A percentile compares a stretch with the other conserved stretches of the same genome.
Conservation (phyloP, 2,797 vertebrate species). For the Chaunax sp. region DNA sequence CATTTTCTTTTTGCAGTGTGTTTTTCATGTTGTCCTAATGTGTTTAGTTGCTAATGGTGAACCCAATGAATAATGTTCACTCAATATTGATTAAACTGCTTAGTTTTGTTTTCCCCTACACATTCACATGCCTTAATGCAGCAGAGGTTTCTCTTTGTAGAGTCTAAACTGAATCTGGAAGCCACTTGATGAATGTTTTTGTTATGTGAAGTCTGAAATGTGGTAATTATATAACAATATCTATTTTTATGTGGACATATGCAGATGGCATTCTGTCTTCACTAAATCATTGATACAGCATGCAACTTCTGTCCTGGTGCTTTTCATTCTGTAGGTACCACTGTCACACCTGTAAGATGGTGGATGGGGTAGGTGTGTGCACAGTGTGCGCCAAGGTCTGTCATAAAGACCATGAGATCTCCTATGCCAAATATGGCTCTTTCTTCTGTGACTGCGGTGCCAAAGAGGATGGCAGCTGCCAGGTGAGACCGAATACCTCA, state of each 20-base stretch:
- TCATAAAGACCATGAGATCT: slow-evolving; percentile 99
- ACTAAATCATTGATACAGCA: slow-evolving; percentile 7
- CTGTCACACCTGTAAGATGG: slow-evolving; percentile 99
- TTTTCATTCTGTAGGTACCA: slow-evolving; percentile 90
- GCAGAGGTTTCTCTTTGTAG: not conserved
- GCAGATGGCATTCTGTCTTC: not conserved
- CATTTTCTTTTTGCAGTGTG: too few relatives aligned
- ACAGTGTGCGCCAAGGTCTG: slow-evolving; percentile 99
- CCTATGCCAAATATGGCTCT: slow-evolving; percentile 98
- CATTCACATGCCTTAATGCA: not conserved
- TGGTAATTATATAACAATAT: not conserved
- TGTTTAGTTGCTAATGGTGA: not conserved
- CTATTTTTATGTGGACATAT: not conserved
- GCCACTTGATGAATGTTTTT: not conserved
- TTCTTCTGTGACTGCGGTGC: slow-evolving; percentile 99
- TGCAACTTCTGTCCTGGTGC: slow-evolving; percentile 46
- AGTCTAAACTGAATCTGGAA: slow-evolving; percentile 1
- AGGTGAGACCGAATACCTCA: slow-evolving; percentile 93
- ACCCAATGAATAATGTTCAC: not conserved
- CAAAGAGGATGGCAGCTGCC: slow-evolving; percentile 99
- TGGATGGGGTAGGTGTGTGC: slow-evolving; percentile 98
- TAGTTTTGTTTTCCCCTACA: not conserved
- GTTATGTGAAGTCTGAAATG: not conserved
- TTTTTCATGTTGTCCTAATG: too few relatives aligned
- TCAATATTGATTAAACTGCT: not conserved